Evolutionary conservation across 2,113 vertebrate species (phyloP), one percentile per base, ranked within the genome.

Genomic region (Aix galericulata): DNA sequence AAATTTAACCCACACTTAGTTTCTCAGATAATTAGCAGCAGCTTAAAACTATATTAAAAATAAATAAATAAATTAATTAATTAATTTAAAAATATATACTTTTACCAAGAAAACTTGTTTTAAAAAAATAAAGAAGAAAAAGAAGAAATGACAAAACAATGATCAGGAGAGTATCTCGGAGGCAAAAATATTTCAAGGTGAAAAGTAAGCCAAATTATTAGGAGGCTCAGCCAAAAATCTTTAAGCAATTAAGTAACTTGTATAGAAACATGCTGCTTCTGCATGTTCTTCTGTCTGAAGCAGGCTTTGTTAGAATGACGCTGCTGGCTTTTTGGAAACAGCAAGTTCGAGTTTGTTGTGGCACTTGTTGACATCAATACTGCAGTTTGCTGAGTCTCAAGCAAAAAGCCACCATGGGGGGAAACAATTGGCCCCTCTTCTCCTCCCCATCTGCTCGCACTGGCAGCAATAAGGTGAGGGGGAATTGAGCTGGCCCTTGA

Each of bases 151-250:
- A 46, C 38, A 81, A 71, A 94, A 59, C n/a, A 46, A 66, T 32
- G n/a, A 46, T 46, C 9, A 69, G 72, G n/a, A 58, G 40, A 72
- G 6, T 46, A 40, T 88, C 72, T 88, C 36, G 38, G 69, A 90
- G 38, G 22, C 27, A 93, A 55, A 74, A 81, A 32, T 74, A 13
- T 55, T 89, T 79, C 58, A 66, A 81, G 52, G 60, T 92, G 60
- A 75, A 90, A 94, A 94, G 14, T 22, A 80, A 73, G 27, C 26
- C 31, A 55, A 69, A 88, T 58, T 80, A 66, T 86, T 42, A 75
- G n/a, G 73, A 77, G 38, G 11, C 44, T 86, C 66, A 90, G 44
- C n/a, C 68, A 79, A 85, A 85, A 89, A 48, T 32, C 50, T n/a
- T 11, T 44, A 56, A 62, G 31, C 20, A 66, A n/a, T 69, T 87